These are phyloP conservation scores for Coptotermes formosanus DNA, from an alignment of 1,140 invertebrate genomes.

Conservation along the genomic window DNA sequence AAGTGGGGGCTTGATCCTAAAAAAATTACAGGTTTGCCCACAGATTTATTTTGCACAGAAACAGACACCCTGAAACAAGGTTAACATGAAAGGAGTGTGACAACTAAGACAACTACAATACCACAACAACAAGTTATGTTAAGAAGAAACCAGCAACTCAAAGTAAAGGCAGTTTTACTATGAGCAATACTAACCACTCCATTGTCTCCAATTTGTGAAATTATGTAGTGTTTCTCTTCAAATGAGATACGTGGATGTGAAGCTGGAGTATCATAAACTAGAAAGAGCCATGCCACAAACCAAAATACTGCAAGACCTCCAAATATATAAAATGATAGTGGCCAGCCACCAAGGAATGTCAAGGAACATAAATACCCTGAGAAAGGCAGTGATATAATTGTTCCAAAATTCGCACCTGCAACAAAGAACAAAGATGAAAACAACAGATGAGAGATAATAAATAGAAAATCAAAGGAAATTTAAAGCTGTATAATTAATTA, in stretches of 20 bases:
- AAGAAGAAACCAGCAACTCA: no score
- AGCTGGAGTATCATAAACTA: constrained; percentile 75
- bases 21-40: no score
- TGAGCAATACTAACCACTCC: background rate
- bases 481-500: no score
- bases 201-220: constrained; percentile 8
- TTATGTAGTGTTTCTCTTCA: constrained; percentile 66
- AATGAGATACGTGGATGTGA: constrained; percentile 82
- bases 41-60: no score
- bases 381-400: constrained; percentile 71
- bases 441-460: no score
- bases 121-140: no score
- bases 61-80: no score
- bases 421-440: constrained; percentile 37
- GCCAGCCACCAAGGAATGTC: constrained; percentile 70
- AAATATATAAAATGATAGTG: constrained; percentile 76
- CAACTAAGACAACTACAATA: no score
- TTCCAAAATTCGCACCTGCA: constrained; percentile 69
- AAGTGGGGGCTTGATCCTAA: no score
- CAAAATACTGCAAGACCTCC: constrained; percentile 69
- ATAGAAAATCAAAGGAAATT: no score
- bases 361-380: constrained; percentile 72
- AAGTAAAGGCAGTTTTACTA: no score
- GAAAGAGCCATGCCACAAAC: constrained; percentile 68
- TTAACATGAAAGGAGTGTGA: no score